Evolutionary conservation across 2,888 invertebrate species (phyloP).

Genomic region (Polydrusus cervinus): DNA sequence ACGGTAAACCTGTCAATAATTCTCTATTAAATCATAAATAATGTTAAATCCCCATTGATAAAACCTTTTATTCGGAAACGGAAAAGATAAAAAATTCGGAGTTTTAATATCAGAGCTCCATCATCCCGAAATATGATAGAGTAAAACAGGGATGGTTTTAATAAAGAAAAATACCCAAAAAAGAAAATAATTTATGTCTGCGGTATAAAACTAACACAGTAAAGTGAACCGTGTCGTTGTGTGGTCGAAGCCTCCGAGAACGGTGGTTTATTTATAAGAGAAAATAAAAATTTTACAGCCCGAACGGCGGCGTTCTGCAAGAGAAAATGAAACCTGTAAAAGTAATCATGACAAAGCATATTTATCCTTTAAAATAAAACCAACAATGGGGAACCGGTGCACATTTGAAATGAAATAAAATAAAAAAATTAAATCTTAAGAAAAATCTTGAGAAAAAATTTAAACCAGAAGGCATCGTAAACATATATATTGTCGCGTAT

Average conservation of each 20-base stretch:
- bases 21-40: no score
- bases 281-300: slow-evolving; percentile 24
- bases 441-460: no score
- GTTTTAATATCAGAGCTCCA: not conserved
- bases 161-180: no score
- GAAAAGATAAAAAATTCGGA: no score
- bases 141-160: not conserved
- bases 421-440: no score
- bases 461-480: no score
- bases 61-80: no score
- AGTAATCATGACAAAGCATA: slow-evolving; percentile 18
- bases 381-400: not conserved
- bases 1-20: no score
- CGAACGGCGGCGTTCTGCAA: not conserved
- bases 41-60: no score
- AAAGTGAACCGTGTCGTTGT: slow-evolving; percentile 24
- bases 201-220: slow-evolving; percentile 20
- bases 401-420: no score
- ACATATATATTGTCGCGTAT: no score
- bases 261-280: slow-evolving; percentile 16
- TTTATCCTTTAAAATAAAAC: not conserved
- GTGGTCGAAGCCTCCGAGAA: slow-evolving; percentile 7
- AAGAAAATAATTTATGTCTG: slow-evolving; percentile 12
- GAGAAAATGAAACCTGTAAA: slow-evolving; percentile 12
- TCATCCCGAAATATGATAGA: not conserved